A percentile compares a stretch with the other conserved stretches of the same genome.
These are phyloP conservation scores for Hermatobates lingyangjiaoensis DNA, from an alignment of 1,140 invertebrate genomes.

Conservation along the genomic window DNA sequence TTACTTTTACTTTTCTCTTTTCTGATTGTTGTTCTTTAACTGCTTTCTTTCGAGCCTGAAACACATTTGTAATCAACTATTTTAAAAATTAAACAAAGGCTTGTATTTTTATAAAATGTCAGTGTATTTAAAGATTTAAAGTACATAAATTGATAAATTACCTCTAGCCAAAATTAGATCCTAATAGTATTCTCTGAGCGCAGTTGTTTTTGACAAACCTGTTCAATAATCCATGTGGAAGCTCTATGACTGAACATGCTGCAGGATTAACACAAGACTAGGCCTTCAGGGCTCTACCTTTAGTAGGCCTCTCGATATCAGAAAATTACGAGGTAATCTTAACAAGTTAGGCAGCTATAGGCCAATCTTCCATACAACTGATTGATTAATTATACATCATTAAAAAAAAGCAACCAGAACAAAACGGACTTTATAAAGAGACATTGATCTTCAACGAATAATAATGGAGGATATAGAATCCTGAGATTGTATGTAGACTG, in stretches of 20 bases:
- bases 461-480: too few relatives aligned
- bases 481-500: too few relatives aligned
- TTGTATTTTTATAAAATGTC: not conserved
- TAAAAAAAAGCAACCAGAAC: too few relatives aligned
- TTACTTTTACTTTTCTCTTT: constrained; percentile 78
- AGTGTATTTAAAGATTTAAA: not conserved
- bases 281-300: too few relatives aligned
- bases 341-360: too few relatives aligned
- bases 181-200: not conserved
- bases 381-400: too few relatives aligned
- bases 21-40: constrained; percentile 76
- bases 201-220: not conserved
- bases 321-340: too few relatives aligned
- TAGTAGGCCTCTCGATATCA: too few relatives aligned
- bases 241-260: not conserved
- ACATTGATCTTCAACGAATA: too few relatives aligned
- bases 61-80: constrained; percentile 15
- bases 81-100: constrained; percentile 4
- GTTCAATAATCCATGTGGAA: not conserved
- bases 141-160: constrained; percentile 2
- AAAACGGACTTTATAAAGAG: too few relatives aligned
- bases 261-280: too few relatives aligned
- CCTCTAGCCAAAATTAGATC: not conserved
- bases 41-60: constrained; percentile 55
- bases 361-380: too few relatives aligned